Evolutionary conservation across 2,113 vertebrate species (phyloP), one percentile per base, ranked within the genome.

Genomic region (Albula glossodonta): DNA sequence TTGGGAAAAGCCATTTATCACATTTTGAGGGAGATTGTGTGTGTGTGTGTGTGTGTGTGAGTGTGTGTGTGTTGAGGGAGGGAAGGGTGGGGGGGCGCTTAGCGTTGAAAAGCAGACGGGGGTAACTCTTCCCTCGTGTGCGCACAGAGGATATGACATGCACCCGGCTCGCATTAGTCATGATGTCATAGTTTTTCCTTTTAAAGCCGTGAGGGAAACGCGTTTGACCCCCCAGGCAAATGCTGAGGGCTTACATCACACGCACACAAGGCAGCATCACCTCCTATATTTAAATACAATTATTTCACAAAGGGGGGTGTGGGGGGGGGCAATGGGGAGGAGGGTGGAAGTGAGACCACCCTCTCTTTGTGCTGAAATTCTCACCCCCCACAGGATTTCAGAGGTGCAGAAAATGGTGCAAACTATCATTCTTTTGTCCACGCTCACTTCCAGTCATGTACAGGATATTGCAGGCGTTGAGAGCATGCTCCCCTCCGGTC

Each of bases 201-300:
- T 63, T 8, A 60, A 85, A 77, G 48, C 78, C 41, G n/a, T 60
- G 50, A 51, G 53, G 78, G 79, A 51, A 51, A 78, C 25, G 41
- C 51, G 57, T 4, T 81, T n/a, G 60, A 80, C 56, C 78, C 48
- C 78, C 48, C 41, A n/a, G 56, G 15, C 84, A 80, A 57, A 48
- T 25, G 15, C 52, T 48, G 15, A 25, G 52, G 53, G 84, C 83
- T 84, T 74, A 79, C 84, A 85, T 79, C 84, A 85, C 84, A 78
- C 57, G 77, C 50, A 48, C 31, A 85, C 51, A 78, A 60, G 31
- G 31, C 31, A 41, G 31, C 74, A 85, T 85, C 51, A 85, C 74
- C 31, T 49, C 57, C 84, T 60, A 85, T 85, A 84, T 85, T 85
- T 85, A 79, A 85, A 85, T 7, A n/a, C 50, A 25, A 51, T 81